Percentiles rank a stretch among this genome's conserved stretches.
Evolutionary conservation across 1,140 invertebrate species (phyloP).

Genomic region (Potamilus streckersoni): DNA sequence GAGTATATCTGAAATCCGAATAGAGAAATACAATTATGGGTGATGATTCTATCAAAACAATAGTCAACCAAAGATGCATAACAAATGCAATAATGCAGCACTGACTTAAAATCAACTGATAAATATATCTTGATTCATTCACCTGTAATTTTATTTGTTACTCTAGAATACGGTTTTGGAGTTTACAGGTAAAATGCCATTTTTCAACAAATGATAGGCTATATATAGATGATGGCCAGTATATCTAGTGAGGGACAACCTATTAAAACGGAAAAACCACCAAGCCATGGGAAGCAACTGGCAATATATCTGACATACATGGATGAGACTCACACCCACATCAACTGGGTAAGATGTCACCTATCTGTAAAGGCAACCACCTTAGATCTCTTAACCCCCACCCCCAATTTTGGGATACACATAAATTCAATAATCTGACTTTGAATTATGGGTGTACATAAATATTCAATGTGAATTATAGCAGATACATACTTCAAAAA

Average conservation of each 20-base stretch:
- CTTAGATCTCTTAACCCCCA: neutral
- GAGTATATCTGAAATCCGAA: conserved; percentile 81
- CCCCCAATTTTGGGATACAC: neutral
- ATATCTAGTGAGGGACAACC: neutral
- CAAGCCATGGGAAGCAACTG: neutral
- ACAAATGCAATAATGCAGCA: no score
- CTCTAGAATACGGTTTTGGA: neutral
- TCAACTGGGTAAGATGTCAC: neutral
- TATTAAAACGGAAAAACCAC: neutral
- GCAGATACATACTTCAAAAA: no score
- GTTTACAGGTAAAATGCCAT: neutral
- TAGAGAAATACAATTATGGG: conserved; percentile 10
- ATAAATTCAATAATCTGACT: neutral
- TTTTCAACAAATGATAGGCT: neutral
- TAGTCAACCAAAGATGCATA: no score
- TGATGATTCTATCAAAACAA: no score
- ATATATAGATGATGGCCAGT: no score
- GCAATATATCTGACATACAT: no score
- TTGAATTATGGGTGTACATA: neutral
- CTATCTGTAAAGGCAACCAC: no score
- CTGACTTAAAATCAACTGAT: no score
- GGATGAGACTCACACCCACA: no score
- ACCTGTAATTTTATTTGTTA: no score
- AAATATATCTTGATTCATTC: no score
- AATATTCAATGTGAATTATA: no score